Evolutionary conservation across 1,140 invertebrate genomes (phyloP), one percentile per base, ranked within the genome.

Genomic region (Halesus radiatus): DNA sequence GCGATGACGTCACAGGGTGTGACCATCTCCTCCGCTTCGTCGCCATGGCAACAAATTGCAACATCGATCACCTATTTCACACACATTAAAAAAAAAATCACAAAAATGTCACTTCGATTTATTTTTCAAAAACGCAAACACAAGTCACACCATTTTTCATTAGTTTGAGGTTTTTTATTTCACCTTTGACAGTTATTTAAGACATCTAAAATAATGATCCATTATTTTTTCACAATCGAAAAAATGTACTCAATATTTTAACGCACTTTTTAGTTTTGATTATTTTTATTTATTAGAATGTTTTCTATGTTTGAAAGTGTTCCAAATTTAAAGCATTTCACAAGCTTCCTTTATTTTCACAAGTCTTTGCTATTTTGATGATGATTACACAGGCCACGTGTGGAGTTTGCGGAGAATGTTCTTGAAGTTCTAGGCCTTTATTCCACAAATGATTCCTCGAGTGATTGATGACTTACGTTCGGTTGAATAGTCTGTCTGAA

Each of bases 11-110:
- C 81, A 78, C 58, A 0, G 81, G 81, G 37, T 78, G 70, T 29
- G 81, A 80, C 81, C 78, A 83, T 76, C 72, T 83, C 70, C 79
- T 80, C 22, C 76, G 66, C 32, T 66, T 79, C 18, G 79, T 83
- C 58, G 78, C 79, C 81, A 83, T 83, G 70, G 66, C 78, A 60
- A 60, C 78, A 52, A 32, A 23, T 53, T 45, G 18, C 20, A 53
- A 75, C 54, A 54, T 68, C 8, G 10, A 45, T 22, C 22, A 22
- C 72, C 62, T 79, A 79, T 58, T 68, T 74, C 23, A 68, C 52
- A 45, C 70, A 81, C 68, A 81, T 78, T 70, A 79, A 78, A 78
- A 50, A 78, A 50, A 53, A 37, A 8, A 1, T 23, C 22, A 26
- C 6, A 75, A 75, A 68, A 7, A 20, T n/a, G 52, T 23, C n/a